phyloP scores from a whole-genome alignment of 2,797 vertebrate genomes.

The Arnoldichthys spilopterus region DNA sequence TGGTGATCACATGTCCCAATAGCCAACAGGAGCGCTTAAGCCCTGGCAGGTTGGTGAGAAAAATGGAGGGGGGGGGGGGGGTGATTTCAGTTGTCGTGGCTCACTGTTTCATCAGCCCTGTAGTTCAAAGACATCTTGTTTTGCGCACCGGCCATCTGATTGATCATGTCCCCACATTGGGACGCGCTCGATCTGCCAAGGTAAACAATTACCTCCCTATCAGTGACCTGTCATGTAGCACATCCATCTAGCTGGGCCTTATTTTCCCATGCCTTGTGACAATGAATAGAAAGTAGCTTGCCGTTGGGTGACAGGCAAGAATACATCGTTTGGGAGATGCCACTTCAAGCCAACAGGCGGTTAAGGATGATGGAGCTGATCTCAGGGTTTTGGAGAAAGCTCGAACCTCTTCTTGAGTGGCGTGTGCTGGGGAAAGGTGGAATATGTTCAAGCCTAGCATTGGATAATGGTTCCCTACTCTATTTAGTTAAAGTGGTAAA shows the following conservation, averaged over 20 bases:
- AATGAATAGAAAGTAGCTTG: constrained; percentile 32
- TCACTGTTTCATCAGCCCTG: constrained; percentile 38
- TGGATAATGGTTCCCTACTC: background rate
- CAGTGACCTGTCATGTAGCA: constrained; percentile 61
- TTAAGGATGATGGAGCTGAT: constrained; percentile 26
- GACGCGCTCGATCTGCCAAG: constrained; percentile 46
- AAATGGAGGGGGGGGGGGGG: constrained; percentile 25
- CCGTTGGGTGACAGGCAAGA: constrained; percentile 29
- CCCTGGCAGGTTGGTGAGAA: background rate
- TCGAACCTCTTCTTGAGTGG: constrained; percentile 1
- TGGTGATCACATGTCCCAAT: background rate
- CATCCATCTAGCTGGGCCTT: constrained; percentile 52
- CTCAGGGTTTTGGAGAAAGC: constrained; percentile 3
- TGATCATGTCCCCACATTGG: constrained; percentile 40
- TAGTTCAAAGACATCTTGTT: constrained; percentile 47
- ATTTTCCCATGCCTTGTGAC: constrained; percentile 54
- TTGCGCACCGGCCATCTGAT: constrained; percentile 52
- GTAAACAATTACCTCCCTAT: constrained; percentile 62
- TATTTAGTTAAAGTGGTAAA: background rate
- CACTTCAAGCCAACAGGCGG: background rate
- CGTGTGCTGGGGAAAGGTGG: background rate
- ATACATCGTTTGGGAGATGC: constrained; percentile 4
- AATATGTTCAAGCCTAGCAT: background rate
- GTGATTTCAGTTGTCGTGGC: constrained; percentile 41
- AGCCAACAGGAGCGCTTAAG: background rate